Percentiles rank a stretch among this genome's conserved stretches.
phyloP scores from a whole-genome alignment of 2,888 invertebrate species.

The Steinernema carpocapsae region DNA sequence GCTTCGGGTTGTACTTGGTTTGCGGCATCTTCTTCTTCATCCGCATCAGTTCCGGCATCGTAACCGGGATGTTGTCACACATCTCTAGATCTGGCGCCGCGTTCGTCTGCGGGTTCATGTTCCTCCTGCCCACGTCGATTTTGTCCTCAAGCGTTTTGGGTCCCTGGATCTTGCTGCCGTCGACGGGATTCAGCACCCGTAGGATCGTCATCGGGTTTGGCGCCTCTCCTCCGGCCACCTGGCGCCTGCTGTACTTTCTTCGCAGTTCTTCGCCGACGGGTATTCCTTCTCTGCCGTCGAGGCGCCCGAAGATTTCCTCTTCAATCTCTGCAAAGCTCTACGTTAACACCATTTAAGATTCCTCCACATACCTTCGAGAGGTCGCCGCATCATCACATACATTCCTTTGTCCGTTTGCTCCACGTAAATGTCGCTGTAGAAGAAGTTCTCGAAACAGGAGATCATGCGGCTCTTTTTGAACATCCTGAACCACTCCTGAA shows the following conservation, averaged over 20 bases:
- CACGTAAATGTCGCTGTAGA: slow-evolving; percentile 1
- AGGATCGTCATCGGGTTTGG: slow-evolving; percentile 4
- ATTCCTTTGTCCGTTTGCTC: neutral
- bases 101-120: neutral
- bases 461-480: neutral
- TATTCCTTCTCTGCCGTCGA: neutral
- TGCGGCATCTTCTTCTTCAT: neutral
- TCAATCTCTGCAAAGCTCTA: neutral
- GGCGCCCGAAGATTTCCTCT: neutral
- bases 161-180: neutral
- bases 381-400: neutral
- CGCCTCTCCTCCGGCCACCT: neutral
- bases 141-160: neutral
- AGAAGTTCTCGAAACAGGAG: neutral
- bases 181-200: neutral
- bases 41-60: neutral
- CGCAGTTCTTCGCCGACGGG: neutral
- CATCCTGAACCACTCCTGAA: slow-evolving; percentile 2
- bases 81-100: neutral
- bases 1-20: neutral
- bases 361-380: neutral
- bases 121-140: neutral
- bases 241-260: neutral
- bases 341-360: neutral
- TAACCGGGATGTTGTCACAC: slow-evolving; percentile 3